Base-by-base conservation (phyloP, 2,113 vertebrate genomes). In the Eira barbara region DNA sequence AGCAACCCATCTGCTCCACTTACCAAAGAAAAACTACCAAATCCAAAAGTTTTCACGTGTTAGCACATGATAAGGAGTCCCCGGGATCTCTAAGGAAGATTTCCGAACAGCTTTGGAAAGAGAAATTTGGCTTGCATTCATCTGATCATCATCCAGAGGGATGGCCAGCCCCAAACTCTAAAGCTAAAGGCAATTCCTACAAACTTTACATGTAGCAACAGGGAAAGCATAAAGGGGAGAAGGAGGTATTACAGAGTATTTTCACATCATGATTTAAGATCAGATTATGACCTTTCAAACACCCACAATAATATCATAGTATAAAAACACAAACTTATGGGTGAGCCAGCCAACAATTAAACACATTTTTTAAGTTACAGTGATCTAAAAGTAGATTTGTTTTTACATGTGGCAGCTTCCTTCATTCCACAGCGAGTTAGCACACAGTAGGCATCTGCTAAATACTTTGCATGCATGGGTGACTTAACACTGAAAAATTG, bases 1-100 rank as follows among this genome's bases (percentile, higher is more conserved):
- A 93, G 89, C 67, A 93, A 57, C 9, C 96, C 90, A 27, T 86
- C 80, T 94, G 36, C 80, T 92, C 21, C 31, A 18, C 74, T 94
- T 25, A 36, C 39, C 71, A 36, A 47, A 94, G 89, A 71, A 80
- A 88, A 42, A 11, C 4, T 47, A 81, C 10, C 36, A 73, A 39
- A 67, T 61, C 59, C 18, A 25, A 78, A 27, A 73, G 69, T 52
- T 65, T 47, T 47, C 18, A n/a, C 78, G 11, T 95, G 92, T 73
- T 61, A 49, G 29, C 47, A n/a, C n/a, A 15, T 81, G 78, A 59
- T 59, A 93, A 96, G 79, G 49, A 83, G 55, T n/a, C 47, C 57
- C 39, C 1, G 27, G 57, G 18, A n/a, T 73, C 47, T 42, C 88
- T 31, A 73, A 61, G 52, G 86, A 86, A 93, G 29, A 65, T 17